Conservation (phyloP, 2,797 vertebrate genomes). For the Rhyacichthys aspro region DNA sequence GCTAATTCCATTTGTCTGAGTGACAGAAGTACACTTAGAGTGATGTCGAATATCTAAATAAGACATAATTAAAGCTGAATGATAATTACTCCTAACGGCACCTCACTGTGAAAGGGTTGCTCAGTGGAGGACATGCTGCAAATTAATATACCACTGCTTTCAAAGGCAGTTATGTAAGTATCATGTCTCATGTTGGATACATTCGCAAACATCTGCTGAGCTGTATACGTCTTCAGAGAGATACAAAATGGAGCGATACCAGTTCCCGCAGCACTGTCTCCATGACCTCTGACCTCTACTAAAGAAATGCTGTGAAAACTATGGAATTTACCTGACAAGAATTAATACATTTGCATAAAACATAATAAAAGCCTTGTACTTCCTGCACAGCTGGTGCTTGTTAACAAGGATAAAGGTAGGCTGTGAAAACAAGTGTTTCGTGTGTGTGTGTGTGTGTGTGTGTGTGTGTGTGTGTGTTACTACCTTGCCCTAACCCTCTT, state of each 20-base stretch:
- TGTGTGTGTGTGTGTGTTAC: too few species aligned
- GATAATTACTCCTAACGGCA: not conserved
- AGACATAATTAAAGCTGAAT: constrained; percentile 5
- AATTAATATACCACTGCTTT: constrained; percentile 11
- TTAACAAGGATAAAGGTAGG: constrained; percentile 2
- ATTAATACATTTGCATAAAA: constrained; percentile 12
- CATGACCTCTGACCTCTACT: constrained; percentile 9
- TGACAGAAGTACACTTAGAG: constrained; percentile 3
- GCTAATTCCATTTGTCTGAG: constrained; percentile 7
- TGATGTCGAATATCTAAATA: constrained; percentile 4
- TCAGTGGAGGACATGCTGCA: constrained; percentile 10
- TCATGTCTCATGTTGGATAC: constrained; percentile 2
- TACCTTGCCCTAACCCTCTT: not conserved
- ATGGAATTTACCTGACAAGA: not conserved
- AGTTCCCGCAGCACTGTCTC: not conserved
- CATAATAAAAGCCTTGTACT: not conserved
- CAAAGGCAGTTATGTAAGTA: constrained; percentile 23
- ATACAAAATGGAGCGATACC: not conserved
- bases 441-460: too few species aligned
- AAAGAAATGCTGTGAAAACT: not conserved
- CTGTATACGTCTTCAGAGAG: not conserved
- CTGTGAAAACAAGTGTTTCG: not conserved
- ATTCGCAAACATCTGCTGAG: constrained; percentile 20
- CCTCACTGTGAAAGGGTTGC: constrained; percentile 2
- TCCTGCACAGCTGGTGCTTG: constrained; percentile 26